phyloP scores from a whole-genome alignment of 2,113 vertebrate species.

The Osmerus mordax region DNA sequence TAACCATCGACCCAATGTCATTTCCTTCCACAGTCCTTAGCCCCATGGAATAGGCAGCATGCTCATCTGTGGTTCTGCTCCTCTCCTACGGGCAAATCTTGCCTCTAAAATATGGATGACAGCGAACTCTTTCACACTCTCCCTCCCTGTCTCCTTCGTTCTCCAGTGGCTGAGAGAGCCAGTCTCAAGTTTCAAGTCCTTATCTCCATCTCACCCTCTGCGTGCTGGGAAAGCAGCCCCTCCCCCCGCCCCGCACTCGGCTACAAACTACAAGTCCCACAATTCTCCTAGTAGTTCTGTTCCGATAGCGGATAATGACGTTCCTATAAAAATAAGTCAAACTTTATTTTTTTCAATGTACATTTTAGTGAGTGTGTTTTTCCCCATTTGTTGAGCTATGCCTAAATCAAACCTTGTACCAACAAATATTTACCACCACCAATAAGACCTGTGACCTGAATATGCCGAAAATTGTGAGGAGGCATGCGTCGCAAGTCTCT shows the following conservation, averaged over 20 bases:
- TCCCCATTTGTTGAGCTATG: too few species aligned
- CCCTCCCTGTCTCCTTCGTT: background rate
- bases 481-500: too few species aligned
- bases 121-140: background rate
- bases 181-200: background rate
- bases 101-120: background rate
- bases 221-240: slow-evolving; percentile 17
- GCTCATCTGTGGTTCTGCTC: background rate
- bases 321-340: too few species aligned
- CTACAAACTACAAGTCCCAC: too few species aligned
- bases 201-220: slow-evolving; percentile 14
- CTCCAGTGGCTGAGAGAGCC: background rate
- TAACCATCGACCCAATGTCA: slow-evolving; percentile 10
- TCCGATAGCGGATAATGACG: too few species aligned
- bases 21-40: slow-evolving; percentile 29
- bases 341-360: too few species aligned
- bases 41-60: slow-evolving; percentile 7
- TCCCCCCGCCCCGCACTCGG: slow-evolving; percentile 15
- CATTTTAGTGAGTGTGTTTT: too few species aligned
- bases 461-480: slow-evolving; percentile 35
- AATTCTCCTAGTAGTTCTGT: too few species aligned
- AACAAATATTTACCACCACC: slow-evolving; percentile 18
- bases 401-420: too few species aligned
- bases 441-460: slow-evolving; percentile 46
- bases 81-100: background rate